Percentiles rank a stretch among this genome's conserved stretches.
phyloP scores from a whole-genome alignment of 2,888 invertebrate genomes.

The Eupithecia pulchellata region DNA sequence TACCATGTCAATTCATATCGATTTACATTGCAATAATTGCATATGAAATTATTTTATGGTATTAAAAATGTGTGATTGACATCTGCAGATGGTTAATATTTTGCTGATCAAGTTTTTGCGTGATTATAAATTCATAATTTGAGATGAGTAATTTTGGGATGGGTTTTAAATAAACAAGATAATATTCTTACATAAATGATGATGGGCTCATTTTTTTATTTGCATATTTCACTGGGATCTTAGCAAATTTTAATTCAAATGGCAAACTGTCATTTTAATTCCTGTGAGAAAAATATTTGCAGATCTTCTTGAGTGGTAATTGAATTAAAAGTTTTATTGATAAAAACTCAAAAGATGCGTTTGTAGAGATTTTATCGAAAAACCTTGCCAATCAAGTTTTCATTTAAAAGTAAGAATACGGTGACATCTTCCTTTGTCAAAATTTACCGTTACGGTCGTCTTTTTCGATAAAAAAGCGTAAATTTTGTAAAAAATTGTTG shows the following conservation, averaged over 20 bases:
- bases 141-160: constrained; percentile 40
- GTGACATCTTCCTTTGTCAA: constrained; percentile 73
- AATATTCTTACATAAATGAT: constrained; percentile 13
- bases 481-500: constrained; percentile 77
- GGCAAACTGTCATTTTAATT: constrained; percentile 52
- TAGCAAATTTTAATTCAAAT: constrained; percentile 20
- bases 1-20: constrained; percentile 64
- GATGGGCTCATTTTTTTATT: constrained; percentile 4
- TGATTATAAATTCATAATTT: constrained; percentile 64
- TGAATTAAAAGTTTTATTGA: constrained; percentile 65
- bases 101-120: constrained; percentile 63
- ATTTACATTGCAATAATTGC: constrained; percentile 57
- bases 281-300: constrained; percentile 72
- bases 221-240: constrained; percentile 22
- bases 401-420: constrained; percentile 76
- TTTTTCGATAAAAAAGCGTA: constrained; percentile 76
- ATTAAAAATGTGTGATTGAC: constrained; percentile 69
- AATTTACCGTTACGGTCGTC: constrained; percentile 71
- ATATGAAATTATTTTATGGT: constrained; percentile 46
- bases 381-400: constrained; percentile 83
- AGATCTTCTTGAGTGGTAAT: constrained; percentile 58
- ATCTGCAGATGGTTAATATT: constrained; percentile 54
- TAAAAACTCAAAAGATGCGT: constrained; percentile 62
- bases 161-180: constrained; percentile 42
- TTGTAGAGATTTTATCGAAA: constrained; percentile 74